Base-by-base conservation (phyloP, 2,113 vertebrate genomes). In the Plotosus lineatus region DNA sequence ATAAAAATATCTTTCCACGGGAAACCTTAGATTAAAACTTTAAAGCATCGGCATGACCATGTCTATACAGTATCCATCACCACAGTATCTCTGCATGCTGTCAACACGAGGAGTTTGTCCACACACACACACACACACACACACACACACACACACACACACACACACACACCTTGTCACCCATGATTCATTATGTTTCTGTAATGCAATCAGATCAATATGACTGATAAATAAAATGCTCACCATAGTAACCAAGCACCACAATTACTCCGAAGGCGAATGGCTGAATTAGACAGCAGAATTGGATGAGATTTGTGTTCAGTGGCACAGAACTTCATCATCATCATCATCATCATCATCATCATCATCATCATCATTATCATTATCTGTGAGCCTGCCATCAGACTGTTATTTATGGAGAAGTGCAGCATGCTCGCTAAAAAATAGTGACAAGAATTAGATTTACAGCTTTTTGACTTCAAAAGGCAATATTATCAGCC, bases 201-300 rank as follows among this genome's bases (percentile, higher is more conserved):
- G 77, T 74, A 92, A 91, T 90, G 91, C 90, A 91, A 91, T 92
- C 90, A 90, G 91, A 92, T 93, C 91, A 91, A 90, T 93, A 89
- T 90, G 90, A 92, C 87, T 90, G 91, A 92, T 91, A 91, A 92
- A 93, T 93, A 92, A 91, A 92, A 92, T 89, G 90, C 88, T 89
- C 88, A 86, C 89, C 88, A 85, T 88, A 91, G 90, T 92, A 91
- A 93, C 92, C 88, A 92, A 93, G 89, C 90, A 91, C 90, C 91
- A 92, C 90, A 89, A 91, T 93, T 92, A 92, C 88, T 90, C 90
- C 89, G 86, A 92, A 93, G 92, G 93, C 84, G 85, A 93, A 93
- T 93, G 89, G 88, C 80, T 89, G 90, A 92, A 93, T 93, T 91
- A 92, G 92, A 89, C 91, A 90, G 91, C 91, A 88, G 90, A 91